Evolutionary conservation across 2,888 invertebrate species (phyloP).

Genomic region (Agriopis marginaria): DNA sequence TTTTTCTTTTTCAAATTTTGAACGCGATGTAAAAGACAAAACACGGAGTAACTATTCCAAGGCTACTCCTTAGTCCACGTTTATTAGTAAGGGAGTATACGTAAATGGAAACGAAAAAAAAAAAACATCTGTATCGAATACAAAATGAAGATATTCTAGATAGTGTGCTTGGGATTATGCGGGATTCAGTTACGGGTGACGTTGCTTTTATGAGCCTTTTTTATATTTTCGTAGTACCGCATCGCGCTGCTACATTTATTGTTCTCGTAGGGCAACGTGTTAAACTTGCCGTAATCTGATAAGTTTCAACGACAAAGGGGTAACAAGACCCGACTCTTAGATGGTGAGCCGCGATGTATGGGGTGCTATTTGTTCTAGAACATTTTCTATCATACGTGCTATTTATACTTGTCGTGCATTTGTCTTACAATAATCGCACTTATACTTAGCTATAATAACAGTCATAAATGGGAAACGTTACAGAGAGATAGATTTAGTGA

Average conservation of each 20-base stretch:
- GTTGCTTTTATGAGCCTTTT: not conserved
- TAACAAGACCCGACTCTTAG: slow-evolving; percentile 15
- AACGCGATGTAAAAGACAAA: too few species aligned
- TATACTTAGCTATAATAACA: too few species aligned
- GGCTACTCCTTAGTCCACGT: too few species aligned
- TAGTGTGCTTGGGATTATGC: too few species aligned
- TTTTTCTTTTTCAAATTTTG: too few species aligned
- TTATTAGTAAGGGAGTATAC: too few species aligned
- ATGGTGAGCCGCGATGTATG: slow-evolving; percentile 17
- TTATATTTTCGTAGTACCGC: not conserved
- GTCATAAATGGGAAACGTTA: not conserved
- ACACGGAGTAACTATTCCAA: too few species aligned
- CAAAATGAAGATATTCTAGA: too few species aligned
- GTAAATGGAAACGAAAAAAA: too few species aligned
- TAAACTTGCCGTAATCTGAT: slow-evolving; percentile 20
- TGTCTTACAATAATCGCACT: not conserved
- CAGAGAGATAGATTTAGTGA: not conserved
- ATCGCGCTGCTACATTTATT: not conserved
- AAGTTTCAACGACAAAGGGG: slow-evolving; percentile 33
- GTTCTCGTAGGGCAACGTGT: not conserved
- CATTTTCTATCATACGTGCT: slow-evolving; percentile 2
- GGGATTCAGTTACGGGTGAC: too few species aligned
- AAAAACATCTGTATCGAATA: too few species aligned
- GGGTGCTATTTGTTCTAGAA: slow-evolving; percentile 19
- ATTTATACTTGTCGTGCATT: slow-evolving; percentile 2